Percentiles rank a stretch among this genome's conserved stretches.
These are phyloP conservation scores for Tenthredo notha DNA, from an alignment of 2,888 invertebrate genomes.

Conservation along the genomic window DNA sequence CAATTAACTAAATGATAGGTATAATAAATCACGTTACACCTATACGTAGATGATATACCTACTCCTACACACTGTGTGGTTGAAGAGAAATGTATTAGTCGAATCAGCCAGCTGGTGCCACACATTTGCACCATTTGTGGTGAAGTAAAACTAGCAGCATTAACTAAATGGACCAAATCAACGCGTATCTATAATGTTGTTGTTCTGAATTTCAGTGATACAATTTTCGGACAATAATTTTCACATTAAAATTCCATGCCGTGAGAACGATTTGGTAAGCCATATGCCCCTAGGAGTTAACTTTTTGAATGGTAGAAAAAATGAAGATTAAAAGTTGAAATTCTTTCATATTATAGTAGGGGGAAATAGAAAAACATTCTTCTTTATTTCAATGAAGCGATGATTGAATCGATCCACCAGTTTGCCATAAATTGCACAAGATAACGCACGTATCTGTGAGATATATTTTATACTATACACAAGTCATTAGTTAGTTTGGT, in stretches of 20 bases:
- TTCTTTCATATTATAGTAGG: neutral
- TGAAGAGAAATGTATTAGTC: neutral
- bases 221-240: neutral
- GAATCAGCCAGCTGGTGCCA: constrained; percentile 21
- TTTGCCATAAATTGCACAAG: neutral
- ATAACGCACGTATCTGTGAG: neutral
- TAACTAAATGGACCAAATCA: constrained; percentile 32
- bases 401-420: neutral
- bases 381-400: neutral
- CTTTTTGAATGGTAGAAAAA: neutral
- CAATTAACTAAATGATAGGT: neutral
- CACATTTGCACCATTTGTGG: constrained; percentile 26
- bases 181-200: neutral
- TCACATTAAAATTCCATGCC: neutral
- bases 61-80: neutral
- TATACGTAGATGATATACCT: neutral
- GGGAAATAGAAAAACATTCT: neutral
- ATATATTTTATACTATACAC: neutral
- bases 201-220: neutral
- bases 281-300: neutral
- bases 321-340: neutral
- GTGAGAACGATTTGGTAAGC: neutral
- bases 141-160: constrained; percentile 19
- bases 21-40: neutral
- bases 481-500: neutral